Conservation (phyloP, 2,797 vertebrate species). For the Agapornis canus region DNA sequence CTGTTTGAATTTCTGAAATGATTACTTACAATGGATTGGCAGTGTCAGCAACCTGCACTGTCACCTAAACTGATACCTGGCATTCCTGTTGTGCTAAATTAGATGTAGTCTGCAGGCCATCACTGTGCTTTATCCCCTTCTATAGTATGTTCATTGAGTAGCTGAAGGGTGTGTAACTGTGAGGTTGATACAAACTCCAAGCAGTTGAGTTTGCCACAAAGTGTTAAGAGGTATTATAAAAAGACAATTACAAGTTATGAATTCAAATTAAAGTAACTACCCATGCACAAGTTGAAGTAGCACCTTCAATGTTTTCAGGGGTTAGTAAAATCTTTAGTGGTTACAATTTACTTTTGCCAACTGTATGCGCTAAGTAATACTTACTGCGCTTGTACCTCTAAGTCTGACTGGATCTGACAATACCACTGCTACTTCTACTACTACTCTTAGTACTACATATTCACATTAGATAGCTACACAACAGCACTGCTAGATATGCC, state of each 20-base stretch:
- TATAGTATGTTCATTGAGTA: neutral
- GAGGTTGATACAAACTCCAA: neutral
- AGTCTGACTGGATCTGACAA: neutral
- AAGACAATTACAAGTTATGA: neutral
- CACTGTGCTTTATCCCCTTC: neutral
- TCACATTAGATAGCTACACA: neutral
- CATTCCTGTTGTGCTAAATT: fast-evolving
- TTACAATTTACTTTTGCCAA: neutral
- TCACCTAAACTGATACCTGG: neutral
- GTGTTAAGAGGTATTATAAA: neutral
- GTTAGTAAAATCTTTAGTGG: neutral
- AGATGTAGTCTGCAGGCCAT: neutral
- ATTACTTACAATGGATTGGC: neutral
- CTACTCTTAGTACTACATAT: neutral
- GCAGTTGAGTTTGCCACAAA: fast-evolving
- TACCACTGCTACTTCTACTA: neutral
- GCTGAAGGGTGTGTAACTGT: neutral
- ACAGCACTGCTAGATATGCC: neutral
- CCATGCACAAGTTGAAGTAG: neutral
- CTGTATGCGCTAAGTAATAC: neutral
- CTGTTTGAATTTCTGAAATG: neutral
- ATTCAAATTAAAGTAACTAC: neutral
- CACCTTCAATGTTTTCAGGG: neutral
- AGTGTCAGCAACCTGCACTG: neutral
- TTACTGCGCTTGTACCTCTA: neutral